These are phyloP conservation scores for Zaprionus gabonicus DNA, from an alignment of 1,140 invertebrate species.

Conservation along the genomic window DNA sequence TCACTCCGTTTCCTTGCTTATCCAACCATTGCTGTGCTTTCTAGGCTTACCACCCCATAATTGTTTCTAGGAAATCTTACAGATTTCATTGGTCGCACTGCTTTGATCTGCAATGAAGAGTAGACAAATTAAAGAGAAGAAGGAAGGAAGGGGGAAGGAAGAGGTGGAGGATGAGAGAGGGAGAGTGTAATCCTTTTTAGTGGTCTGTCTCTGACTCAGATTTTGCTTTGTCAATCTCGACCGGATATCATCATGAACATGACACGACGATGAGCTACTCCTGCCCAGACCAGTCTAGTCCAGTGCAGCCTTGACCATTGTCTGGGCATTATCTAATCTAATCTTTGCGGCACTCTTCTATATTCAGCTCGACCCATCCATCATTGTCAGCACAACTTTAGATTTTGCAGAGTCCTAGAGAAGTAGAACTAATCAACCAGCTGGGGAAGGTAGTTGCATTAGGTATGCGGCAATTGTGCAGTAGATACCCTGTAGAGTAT, in stretches of 20 bases:
- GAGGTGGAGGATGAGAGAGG: not conserved
- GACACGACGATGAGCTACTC: not conserved
- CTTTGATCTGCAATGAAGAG: not conserved
- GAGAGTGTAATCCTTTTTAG: not conserved
- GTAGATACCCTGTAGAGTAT: not conserved
- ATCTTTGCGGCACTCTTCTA: slow-evolving; percentile 6
- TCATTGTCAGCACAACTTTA: slow-evolving; percentile 15
- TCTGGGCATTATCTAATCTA: slow-evolving; percentile 8
- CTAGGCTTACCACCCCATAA: not conserved
- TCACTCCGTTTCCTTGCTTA: not conserved
- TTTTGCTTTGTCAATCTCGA: slow-evolving; percentile 1
- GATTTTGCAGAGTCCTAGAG: not conserved
- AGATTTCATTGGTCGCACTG: not conserved
- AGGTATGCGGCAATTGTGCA: not conserved
- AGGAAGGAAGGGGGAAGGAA: not conserved
- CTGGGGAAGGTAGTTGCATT: not conserved
- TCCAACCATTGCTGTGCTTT: not conserved
- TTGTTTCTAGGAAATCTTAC: slow-evolving; percentile 1
- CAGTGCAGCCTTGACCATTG: too few species aligned
- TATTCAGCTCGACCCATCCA: slow-evolving; percentile 1
- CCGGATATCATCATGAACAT: not conserved
- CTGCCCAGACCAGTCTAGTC: not conserved
- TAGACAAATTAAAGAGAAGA: too few species aligned
- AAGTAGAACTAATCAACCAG: not conserved
- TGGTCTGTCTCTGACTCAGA: not conserved